phyloP scores from a whole-genome alignment of 2,113 vertebrate species.

The Erpornis zantholeuca region DNA sequence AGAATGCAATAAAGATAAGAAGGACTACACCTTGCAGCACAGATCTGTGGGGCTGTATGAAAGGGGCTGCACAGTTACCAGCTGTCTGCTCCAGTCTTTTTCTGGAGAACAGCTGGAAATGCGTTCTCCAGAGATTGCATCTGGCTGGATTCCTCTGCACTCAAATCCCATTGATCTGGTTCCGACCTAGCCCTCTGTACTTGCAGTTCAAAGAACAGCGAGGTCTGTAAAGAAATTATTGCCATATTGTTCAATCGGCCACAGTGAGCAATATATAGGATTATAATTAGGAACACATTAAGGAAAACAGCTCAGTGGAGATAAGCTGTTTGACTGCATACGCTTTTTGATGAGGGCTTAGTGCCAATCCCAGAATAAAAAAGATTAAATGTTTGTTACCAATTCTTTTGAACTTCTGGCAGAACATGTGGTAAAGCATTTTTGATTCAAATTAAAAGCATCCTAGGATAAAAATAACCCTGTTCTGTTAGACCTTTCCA shows the following conservation, averaged over 20 bases:
- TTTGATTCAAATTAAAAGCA: constrained; percentile 86
- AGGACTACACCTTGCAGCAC: constrained; percentile 33
- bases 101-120: constrained; percentile 82
- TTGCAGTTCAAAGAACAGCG: constrained; percentile 82
- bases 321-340: constrained; percentile 79
- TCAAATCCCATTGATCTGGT: constrained; percentile 82
- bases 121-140: constrained; percentile 76
- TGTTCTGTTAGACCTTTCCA: constrained; percentile 75
- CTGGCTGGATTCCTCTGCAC: constrained; percentile 81
- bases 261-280: constrained; percentile 81
- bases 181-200: constrained; percentile 80
- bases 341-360: constrained; percentile 82
- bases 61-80: constrained; percentile 54
- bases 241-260: constrained; percentile 83
- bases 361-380: constrained; percentile 78
- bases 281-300: constrained; percentile 88
- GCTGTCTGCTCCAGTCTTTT: constrained; percentile 69
- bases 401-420: constrained; percentile 83
- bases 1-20: constrained; percentile 49
- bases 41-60: background rate
- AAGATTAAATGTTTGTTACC: constrained; percentile 85
- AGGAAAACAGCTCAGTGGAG: constrained; percentile 79
- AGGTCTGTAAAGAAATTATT: constrained; percentile 84
- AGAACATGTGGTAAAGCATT: constrained; percentile 85
- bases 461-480: constrained; percentile 85